These are phyloP conservation scores for Penaeus vannamei DNA, from an alignment of 1,140 invertebrate species.

Conservation along the genomic window DNA sequence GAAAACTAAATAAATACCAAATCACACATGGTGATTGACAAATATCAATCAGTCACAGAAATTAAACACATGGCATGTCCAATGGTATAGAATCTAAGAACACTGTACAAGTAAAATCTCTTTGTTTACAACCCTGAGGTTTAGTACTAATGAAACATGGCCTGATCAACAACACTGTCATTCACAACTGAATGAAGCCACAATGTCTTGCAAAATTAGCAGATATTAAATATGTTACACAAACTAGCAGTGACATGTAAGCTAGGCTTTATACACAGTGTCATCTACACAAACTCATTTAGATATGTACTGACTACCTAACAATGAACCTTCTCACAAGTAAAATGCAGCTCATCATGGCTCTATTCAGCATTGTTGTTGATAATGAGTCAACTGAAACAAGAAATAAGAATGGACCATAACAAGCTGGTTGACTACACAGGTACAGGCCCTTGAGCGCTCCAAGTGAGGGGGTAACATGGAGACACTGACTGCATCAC, in stretches of 20 bases:
- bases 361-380: conserved; percentile 63
- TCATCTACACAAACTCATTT: conserved; percentile 43
- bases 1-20: conserved; percentile 69
- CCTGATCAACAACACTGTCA: conserved; percentile 65
- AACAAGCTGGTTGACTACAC: conserved; percentile 64
- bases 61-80: conserved; percentile 64
- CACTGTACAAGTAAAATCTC: conserved; percentile 64
- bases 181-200: conserved; percentile 65
- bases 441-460: conserved; percentile 56
- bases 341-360: conserved; percentile 57
- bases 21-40: conserved; percentile 66
- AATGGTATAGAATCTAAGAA: conserved; percentile 63
- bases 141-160: conserved; percentile 62
- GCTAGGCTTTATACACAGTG: conserved; percentile 42
- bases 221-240: conserved; percentile 4
- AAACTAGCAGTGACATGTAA: conserved; percentile 30
- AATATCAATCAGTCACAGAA: conserved; percentile 65
- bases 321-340: conserved; percentile 13
- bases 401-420: conserved; percentile 61
- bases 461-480: conserved; percentile 47
- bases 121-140: conserved; percentile 62
- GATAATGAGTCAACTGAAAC: conserved; percentile 63
- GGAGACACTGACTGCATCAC: conserved; percentile 62
- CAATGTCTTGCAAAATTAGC: conserved; percentile 55
- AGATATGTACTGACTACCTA: conserved; percentile 13